Evolutionary conservation across 2,797 vertebrate species (phyloP), one percentile per base, ranked within the genome.

Genomic region (Oryzias dopingdopingensis): DNA sequence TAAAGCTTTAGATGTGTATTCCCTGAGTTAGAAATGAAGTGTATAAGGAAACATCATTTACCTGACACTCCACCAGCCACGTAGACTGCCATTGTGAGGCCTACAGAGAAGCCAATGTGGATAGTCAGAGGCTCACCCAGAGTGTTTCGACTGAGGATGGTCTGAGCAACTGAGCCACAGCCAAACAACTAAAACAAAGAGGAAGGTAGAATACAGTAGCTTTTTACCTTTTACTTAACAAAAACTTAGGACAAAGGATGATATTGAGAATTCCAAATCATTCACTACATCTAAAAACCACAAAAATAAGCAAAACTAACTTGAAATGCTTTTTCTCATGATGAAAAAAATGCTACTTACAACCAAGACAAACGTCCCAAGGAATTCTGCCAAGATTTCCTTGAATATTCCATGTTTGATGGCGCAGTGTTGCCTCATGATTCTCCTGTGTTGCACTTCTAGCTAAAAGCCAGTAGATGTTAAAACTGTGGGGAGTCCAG

Each of bases 341-440:
- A 40, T 49, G 49, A 2, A 17, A 2, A 45, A 60, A 55, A 15
- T 29, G 6, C 12, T 78, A 96, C 97, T 98, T 88, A 98, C 97
- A 57, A 98, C 93, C 90, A 98, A 42, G 65, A 97, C 88, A 72
- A 96, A 96, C 0, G 96, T 98, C 44, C 95, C 97, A 73, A 99
- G 89, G 88, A 98, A 95, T 86, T 99, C 96, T 0, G 96, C 93
- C 70, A 99, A 82, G 8, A 91, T 94, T 90, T 98, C 96, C 90
- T 93, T 98, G 55, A 89, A 69, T 81, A 96, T 76, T 61, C 84
- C 77, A 89, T 93, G 96, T 90, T 92, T 96, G 71, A 99, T 84
- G 72, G 86, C 88, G 75, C 94, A 90, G 83, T 86, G 94, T 66
- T 92, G 90, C 81, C 92, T 95, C 91, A 95, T 93, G 67, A 70